phyloP scores from a whole-genome alignment of 2,797 vertebrate species.

The Epinephelus awoara region DNA sequence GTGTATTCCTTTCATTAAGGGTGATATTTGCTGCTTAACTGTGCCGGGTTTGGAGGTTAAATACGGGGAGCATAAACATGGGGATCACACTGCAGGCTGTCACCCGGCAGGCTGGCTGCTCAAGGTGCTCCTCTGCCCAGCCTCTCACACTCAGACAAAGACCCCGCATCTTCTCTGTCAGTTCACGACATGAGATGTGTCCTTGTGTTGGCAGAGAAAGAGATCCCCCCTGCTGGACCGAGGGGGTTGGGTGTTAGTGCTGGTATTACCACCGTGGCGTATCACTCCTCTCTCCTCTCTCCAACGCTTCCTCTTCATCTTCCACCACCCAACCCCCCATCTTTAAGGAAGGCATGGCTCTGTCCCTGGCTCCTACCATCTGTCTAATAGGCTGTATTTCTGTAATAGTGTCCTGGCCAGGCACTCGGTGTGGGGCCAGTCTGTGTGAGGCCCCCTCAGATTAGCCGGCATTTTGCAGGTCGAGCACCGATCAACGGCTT shows the following conservation, averaged over 20 bases:
- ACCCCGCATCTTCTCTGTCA: constrained; percentile 41
- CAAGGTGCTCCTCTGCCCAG: constrained; percentile 30
- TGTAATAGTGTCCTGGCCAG: constrained; percentile 54
- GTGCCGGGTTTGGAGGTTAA: constrained; percentile 44
- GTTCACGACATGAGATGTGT: constrained; percentile 44
- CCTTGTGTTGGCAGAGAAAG: constrained; percentile 56
- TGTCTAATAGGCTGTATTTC: constrained; percentile 73
- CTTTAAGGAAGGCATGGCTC: constrained; percentile 44
- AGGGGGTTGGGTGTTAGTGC: constrained; percentile 52
- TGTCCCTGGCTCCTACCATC: constrained; percentile 68
- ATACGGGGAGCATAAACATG: constrained; percentile 37
- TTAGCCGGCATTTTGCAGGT: constrained; percentile 44
- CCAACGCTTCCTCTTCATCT: constrained; percentile 42
- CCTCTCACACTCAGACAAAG: constrained; percentile 57
- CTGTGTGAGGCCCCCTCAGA: constrained; percentile 49
- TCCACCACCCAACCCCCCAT: constrained; percentile 58
- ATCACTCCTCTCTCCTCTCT: constrained; percentile 29
- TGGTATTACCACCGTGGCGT: constrained; percentile 24
- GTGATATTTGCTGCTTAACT: constrained; percentile 8
- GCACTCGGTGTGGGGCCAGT: constrained; percentile 27
- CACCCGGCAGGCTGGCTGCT: constrained; percentile 9
- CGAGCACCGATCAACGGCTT: constrained; percentile 45
- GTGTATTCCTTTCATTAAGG: constrained; percentile 15
- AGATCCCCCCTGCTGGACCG: constrained; percentile 52
- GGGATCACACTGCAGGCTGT: constrained; percentile 40